A percentile compares a stretch with the other conserved stretches of the same genome.
These are phyloP conservation scores for Scaptomyza caliginosa DNA, from an alignment of 2,888 invertebrate species.

Conservation along the genomic window DNA sequence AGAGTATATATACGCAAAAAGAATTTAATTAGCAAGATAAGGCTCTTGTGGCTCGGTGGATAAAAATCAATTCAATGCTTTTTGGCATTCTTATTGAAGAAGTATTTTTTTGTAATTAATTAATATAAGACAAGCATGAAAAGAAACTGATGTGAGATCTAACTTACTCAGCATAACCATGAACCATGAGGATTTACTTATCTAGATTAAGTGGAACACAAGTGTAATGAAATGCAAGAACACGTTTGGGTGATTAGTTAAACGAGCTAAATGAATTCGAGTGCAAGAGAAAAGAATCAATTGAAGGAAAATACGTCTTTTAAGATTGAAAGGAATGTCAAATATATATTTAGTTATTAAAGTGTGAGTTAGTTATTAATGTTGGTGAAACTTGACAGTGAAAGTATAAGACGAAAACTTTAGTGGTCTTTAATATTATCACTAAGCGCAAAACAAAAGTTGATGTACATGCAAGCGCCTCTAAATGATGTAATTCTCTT, in stretches of 20 bases:
- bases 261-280: not conserved
- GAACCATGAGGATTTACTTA: not conserved
- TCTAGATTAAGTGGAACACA: not conserved
- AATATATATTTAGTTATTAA: not conserved
- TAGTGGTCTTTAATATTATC: not conserved
- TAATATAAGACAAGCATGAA: not conserved
- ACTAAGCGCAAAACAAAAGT: not conserved
- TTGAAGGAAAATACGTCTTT: too few relatives aligned
- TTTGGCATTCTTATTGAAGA: not conserved
- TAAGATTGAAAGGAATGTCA: not conserved
- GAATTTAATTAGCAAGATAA: not conserved
- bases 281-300: not conserved
- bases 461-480: not conserved
- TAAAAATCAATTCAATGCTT: not conserved
- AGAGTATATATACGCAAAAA: not conserved
- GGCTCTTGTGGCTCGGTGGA: not conserved
- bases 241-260: constrained; percentile 4
- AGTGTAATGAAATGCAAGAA: constrained; percentile 5
- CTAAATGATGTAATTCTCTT: constrained; percentile 15
- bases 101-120: constrained; percentile 1
- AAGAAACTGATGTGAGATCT: not conserved
- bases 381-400: too few relatives aligned
- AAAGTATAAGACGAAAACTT: too few relatives aligned
- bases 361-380: not conserved
- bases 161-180: not conserved